These are phyloP conservation scores for Drosophila neutralis DNA, from an alignment of 2,888 invertebrate species.

Conservation along the genomic window DNA sequence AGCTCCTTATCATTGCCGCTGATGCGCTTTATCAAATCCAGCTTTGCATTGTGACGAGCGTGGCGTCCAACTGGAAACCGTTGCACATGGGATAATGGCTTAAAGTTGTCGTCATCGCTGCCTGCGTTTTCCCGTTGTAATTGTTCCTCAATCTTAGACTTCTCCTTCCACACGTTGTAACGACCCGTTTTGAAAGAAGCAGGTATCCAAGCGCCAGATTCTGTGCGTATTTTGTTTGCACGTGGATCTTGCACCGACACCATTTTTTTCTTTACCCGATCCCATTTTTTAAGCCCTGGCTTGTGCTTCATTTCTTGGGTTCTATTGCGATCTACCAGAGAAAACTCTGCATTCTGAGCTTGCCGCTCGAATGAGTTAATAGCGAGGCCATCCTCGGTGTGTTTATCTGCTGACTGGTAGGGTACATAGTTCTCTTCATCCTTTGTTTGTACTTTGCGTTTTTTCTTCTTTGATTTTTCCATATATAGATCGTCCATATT, in stretches of 20 bases:
- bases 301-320: conserved; percentile 88
- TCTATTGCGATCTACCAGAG: conserved; percentile 91
- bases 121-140: conserved; percentile 79
- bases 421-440: conserved; percentile 95
- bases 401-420: conserved; percentile 93
- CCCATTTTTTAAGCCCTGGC: conserved; percentile 92
- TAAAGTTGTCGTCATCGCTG: conserved; percentile 78
- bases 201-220: conserved; percentile 97
- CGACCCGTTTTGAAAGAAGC: conserved; percentile 96
- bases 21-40: conserved; percentile 87
- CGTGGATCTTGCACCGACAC: conserved; percentile 87
- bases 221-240: conserved; percentile 94
- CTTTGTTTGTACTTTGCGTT: conserved; percentile 83
- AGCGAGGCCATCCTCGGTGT: conserved; percentile 90
- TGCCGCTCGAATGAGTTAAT: conserved; percentile 92
- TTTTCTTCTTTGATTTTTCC: conserved; percentile 85
- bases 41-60: conserved; percentile 91
- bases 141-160: conserved; percentile 86
- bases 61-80: conserved; percentile 88
- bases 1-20: conserved; percentile 86
- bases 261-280: conserved; percentile 98
- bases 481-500: conserved; percentile 87
- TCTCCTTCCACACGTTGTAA: conserved; percentile 94
- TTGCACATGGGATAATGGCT: conserved; percentile 76
- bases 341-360: conserved; percentile 91